These are phyloP conservation scores for Lagenorhynchus albirostris DNA, from an alignment of 2,113 vertebrate species.

Conservation along the genomic window DNA sequence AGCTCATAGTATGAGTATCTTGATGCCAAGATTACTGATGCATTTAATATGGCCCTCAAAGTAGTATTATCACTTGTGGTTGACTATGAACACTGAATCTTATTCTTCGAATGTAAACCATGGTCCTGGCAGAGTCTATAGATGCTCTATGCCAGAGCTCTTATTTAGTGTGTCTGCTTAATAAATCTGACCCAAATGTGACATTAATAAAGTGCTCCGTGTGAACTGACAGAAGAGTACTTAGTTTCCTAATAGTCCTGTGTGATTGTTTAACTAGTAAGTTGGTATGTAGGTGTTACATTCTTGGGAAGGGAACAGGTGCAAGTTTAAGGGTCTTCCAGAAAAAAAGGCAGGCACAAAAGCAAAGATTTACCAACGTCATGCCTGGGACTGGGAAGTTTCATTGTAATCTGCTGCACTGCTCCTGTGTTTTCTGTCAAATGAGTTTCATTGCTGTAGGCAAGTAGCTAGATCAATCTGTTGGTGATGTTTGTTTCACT, in stretches of 20 bases:
- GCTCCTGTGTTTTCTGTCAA: slow-evolving; percentile 41
- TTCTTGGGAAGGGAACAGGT: background rate
- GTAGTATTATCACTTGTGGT: background rate
- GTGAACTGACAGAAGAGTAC: background rate
- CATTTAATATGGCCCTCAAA: background rate
- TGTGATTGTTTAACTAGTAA: background rate
- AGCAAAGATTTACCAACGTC: background rate
- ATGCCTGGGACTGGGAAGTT: background rate
- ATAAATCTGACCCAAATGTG: background rate
- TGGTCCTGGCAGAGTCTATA: background rate
- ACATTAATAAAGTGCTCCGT: background rate
- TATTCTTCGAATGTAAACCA: background rate
- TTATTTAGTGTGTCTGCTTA: background rate
- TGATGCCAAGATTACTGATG: background rate
- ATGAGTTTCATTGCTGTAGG: background rate
- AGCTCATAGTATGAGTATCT: background rate
- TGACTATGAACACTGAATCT: background rate
- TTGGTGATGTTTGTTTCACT: slow-evolving; percentile 54
- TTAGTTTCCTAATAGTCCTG: background rate
- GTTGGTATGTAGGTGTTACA: background rate
- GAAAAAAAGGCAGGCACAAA: slow-evolving; percentile 27
- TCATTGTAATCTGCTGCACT: slow-evolving; percentile 31
- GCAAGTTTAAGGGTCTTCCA: background rate
- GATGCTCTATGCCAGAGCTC: background rate
- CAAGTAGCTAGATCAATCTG: slow-evolving; percentile 67